Conservation (phyloP, 2,888 invertebrate genomes). For the Acleris cristana region DNA sequence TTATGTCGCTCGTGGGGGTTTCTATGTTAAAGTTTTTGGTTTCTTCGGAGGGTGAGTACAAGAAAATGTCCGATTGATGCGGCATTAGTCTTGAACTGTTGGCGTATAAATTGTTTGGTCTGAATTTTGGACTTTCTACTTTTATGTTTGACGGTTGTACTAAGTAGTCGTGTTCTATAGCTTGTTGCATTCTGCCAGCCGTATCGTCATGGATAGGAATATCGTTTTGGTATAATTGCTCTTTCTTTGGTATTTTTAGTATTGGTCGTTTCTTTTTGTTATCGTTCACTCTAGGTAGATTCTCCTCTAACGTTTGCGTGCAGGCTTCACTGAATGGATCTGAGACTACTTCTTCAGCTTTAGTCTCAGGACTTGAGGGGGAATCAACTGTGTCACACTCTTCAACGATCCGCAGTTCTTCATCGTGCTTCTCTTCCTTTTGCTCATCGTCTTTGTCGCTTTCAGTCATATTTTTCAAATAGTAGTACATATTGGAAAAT, state of each 20-base stretch:
- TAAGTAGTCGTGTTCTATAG: conserved; percentile 83
- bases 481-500: conserved; percentile 93
- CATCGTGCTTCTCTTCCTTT: conserved; percentile 74
- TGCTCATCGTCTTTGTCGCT: conserved; percentile 81
- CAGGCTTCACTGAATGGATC: conserved; percentile 81
- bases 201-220: conserved; percentile 64
- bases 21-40: conserved; percentile 74
- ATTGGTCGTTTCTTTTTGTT: conserved; percentile 74
- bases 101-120: conserved; percentile 77
- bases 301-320: conserved; percentile 73
- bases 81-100: conserved; percentile 75
- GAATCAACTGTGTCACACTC: conserved; percentile 73
- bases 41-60: conserved; percentile 81
- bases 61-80: conserved; percentile 72
- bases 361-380: conserved; percentile 51
- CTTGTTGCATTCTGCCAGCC: conserved; percentile 73
- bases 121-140: conserved; percentile 78
- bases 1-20: conserved; percentile 79
- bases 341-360: conserved; percentile 48
- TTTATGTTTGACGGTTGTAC: conserved; percentile 86
- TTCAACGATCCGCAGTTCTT: conserved; percentile 72
- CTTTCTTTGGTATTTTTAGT: conserved; percentile 71
- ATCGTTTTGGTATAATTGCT: conserved; percentile 80
- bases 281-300: conserved; percentile 48
- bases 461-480: conserved; percentile 90